Percentiles rank a stretch among this genome's conserved stretches.
Conservation (phyloP, 2,113 vertebrate genomes). For the Oryzias melastigma region DNA sequence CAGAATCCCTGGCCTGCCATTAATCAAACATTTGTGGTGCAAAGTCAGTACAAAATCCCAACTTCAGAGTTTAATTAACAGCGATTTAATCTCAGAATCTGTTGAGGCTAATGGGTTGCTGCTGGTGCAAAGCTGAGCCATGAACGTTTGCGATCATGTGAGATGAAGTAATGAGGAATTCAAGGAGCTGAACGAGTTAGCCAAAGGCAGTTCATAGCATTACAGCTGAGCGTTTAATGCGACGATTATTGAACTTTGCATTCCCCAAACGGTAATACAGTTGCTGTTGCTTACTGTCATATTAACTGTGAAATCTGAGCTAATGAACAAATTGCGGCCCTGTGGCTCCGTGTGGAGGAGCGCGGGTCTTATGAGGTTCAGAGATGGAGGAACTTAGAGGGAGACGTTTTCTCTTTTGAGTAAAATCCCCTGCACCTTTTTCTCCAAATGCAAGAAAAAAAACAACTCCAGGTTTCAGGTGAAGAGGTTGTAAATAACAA, state of each 20-base stretch:
- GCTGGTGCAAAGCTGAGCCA: slow-evolving; percentile 28
- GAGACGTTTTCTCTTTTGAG: slow-evolving; percentile 11
- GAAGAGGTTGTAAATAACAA: slow-evolving; percentile 31
- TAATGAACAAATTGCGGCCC: slow-evolving; percentile 42
- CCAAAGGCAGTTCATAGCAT: slow-evolving; percentile 25
- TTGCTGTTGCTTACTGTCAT: slow-evolving; percentile 46
- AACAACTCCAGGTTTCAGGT: not conserved
- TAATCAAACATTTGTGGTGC: slow-evolving; percentile 15
- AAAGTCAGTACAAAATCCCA: slow-evolving; percentile 6
- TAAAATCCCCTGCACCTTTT: not conserved
- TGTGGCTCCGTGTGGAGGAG: slow-evolving; percentile 14
- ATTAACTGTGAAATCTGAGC: slow-evolving; percentile 35
- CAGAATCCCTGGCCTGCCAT: not conserved
- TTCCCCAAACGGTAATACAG: slow-evolving; percentile 4
- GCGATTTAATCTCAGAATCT: slow-evolving; percentile 58
- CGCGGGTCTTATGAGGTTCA: not conserved
- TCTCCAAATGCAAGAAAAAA: not conserved
- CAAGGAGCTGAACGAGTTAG: slow-evolving; percentile 36
- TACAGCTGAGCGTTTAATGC: slow-evolving; percentile 56
- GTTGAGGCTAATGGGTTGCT: slow-evolving; percentile 32
- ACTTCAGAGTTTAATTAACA: slow-evolving; percentile 35
- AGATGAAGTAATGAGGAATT: slow-evolving; percentile 25
- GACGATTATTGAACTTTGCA: slow-evolving; percentile 49
- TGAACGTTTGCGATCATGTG: slow-evolving; percentile 15
- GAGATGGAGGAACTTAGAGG: not conserved